Conservation (phyloP, 2,113 vertebrate genomes). For the Peucedramus taeniatus region DNA sequence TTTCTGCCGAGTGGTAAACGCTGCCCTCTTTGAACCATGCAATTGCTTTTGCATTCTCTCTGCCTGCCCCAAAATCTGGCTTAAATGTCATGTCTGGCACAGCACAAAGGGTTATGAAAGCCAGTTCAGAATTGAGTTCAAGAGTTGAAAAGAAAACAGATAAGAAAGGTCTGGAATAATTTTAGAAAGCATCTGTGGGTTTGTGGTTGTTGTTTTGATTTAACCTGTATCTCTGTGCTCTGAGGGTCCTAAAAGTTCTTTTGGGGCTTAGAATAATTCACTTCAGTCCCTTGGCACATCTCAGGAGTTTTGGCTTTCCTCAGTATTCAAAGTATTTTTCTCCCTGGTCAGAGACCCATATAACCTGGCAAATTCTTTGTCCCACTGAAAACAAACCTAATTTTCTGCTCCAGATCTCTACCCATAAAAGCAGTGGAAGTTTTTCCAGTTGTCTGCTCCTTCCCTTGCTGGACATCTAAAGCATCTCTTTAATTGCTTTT, state of each 20-base stretch:
- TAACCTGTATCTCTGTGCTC: background rate
- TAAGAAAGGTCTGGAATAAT: background rate
- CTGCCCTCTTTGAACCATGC: background rate
- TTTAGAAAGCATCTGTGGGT: background rate
- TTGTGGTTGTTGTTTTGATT: background rate
- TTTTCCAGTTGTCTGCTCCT: background rate
- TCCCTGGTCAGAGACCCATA: background rate
- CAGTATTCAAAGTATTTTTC: background rate
- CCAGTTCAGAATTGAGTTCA: background rate
- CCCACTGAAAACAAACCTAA: background rate
- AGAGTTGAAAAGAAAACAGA: background rate
- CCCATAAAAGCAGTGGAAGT: background rate
- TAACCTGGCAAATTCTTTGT: background rate
- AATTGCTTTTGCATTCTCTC: background rate
- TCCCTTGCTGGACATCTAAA: background rate
- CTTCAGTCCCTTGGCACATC: background rate
- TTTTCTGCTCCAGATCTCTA: slow-evolving; percentile 17
- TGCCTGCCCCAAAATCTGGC: background rate
- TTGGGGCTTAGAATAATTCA: background rate
- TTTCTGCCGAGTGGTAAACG: fast-evolving
- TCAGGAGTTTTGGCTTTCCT: background rate
- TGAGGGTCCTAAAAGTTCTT: background rate
- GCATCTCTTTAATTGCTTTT: slow-evolving; percentile 10
- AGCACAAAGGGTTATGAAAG: background rate
- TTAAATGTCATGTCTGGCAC: background rate